Evolutionary conservation across 1,140 invertebrate species (phyloP), one percentile per base, ranked within the genome.

Genomic region (Achatina immaculata): DNA sequence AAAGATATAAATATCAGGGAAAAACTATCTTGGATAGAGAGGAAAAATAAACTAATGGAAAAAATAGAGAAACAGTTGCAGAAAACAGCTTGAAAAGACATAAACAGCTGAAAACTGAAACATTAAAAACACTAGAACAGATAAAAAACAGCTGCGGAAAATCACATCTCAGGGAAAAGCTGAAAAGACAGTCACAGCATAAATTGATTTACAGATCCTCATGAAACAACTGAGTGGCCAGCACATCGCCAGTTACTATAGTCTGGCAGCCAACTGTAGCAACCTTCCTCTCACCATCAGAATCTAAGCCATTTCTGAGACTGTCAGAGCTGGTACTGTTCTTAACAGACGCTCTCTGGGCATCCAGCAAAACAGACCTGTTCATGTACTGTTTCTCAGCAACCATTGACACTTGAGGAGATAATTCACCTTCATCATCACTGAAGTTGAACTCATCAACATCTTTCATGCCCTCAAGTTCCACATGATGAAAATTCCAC

Each of bases 151-250:
- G n/a, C n/a, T n/a, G n/a, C n/a, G n/a, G n/a, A n/a, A n/a, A n/a
- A n/a, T n/a, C n/a, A n/a, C n/a, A n/a, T n/a, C n/a, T n/a, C n/a
- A n/a, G n/a, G n/a, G n/a, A n/a, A n/a, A n/a, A n/a, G n/a, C n/a
- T n/a, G n/a, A n/a, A n/a, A n/a, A n/a, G n/a, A n/a, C n/a, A n/a
- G n/a, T n/a, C n/a, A n/a, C n/a, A n/a, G n/a, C n/a, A n/a, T n/a
- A n/a, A n/a, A n/a, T n/a, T n/a, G n/a, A n/a, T n/a, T 84, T 78
- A 87, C 76, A 89, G 82, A 84, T 89, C 87, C 84, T 90, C 91
- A 85, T 91, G 89, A 81, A 90, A 91, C 28, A 91, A 85, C 82
- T 91, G 91, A 9, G 90, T 91, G 40, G 91, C 91, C 66, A 91
- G 83, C 73, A 91, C 89, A 58, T 91, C 91, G 11, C 91, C 90